Evolutionary conservation across 53 echinoderm and acorn worm species (phyloP).

Genomic region (Stichopus horrens): DNA sequence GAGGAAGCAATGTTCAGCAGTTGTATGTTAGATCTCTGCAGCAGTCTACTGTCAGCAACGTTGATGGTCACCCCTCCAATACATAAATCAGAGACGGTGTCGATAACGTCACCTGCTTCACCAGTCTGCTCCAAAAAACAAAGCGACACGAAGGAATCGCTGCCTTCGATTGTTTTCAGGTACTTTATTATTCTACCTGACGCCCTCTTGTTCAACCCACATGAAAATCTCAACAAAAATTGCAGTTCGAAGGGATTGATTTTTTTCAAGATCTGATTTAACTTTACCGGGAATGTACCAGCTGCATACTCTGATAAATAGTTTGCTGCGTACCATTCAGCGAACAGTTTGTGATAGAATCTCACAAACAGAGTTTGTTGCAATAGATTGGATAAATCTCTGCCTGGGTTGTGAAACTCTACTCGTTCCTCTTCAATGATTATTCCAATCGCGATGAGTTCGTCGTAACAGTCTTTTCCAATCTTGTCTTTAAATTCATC

Average conservation of each 20-base stretch:
- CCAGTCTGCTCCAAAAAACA: background rate
- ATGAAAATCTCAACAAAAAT: background rate
- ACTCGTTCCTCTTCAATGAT: background rate
- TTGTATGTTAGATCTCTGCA: background rate
- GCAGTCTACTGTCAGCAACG: background rate
- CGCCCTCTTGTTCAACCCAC: background rate
- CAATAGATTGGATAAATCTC: background rate
- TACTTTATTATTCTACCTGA: background rate
- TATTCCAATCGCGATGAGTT: background rate
- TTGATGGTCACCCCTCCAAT: background rate
- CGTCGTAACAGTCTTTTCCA: background rate
- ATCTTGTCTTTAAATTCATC: background rate
- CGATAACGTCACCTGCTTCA: background rate
- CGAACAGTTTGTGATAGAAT: conserved; percentile 13
- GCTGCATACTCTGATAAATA: background rate
- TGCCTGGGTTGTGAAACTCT: background rate
- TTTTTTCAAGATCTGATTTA: background rate
- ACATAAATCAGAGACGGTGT: background rate
- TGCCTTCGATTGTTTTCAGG: background rate
- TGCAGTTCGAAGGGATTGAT: background rate
- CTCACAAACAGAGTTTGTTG: background rate
- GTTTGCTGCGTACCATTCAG: conserved; percentile 22
- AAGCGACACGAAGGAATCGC: background rate
- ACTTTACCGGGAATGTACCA: background rate
- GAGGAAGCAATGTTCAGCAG: background rate